These are phyloP conservation scores for Gymnodraco acuticeps DNA, from an alignment of 2,797 vertebrate species.

Conservation along the genomic window DNA sequence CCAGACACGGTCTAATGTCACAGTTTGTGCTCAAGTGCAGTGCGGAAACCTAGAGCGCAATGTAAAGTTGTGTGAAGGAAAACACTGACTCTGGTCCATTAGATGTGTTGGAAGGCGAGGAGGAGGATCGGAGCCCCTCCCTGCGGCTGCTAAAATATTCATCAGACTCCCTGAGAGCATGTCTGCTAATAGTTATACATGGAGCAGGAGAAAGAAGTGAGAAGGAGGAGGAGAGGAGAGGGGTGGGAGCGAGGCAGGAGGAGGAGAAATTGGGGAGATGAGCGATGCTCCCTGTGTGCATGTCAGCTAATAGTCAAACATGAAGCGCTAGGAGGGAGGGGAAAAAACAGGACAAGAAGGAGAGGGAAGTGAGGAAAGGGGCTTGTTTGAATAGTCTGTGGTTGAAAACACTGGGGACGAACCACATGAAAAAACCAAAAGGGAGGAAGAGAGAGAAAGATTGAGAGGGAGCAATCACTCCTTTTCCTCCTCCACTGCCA, in stretches of 20 bases:
- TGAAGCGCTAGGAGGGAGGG: slow-evolving; percentile 68
- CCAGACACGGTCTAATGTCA: slow-evolving; percentile 33
- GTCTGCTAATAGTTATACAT: slow-evolving; percentile 89
- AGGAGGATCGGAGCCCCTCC: slow-evolving; percentile 86
- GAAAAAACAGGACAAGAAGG: slow-evolving; percentile 49
- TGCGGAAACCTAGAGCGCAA: slow-evolving; percentile 51
- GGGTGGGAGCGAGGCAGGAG: slow-evolving; percentile 76
- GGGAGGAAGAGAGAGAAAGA: slow-evolving; percentile 54
- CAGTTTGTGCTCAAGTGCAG: slow-evolving; percentile 28
- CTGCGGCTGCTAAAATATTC: slow-evolving; percentile 92
- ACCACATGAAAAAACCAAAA: slow-evolving; percentile 57
- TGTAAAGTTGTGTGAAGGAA: slow-evolving; percentile 76
- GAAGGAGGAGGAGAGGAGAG: slow-evolving; percentile 79
- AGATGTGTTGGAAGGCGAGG: slow-evolving; percentile 87
- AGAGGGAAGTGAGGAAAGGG: slow-evolving; percentile 40
- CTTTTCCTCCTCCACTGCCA: slow-evolving; percentile 71
- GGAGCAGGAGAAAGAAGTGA: slow-evolving; percentile 75
- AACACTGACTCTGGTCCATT: slow-evolving; percentile 86
- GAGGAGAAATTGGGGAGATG: slow-evolving; percentile 91
- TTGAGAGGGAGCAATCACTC: slow-evolving; percentile 74
- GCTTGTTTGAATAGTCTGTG: slow-evolving; percentile 67
- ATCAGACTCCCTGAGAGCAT: slow-evolving; percentile 91
- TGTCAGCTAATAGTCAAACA: slow-evolving; percentile 94
- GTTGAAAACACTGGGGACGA: slow-evolving; percentile 59
- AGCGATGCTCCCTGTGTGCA: slow-evolving; percentile 92